phyloP scores from a whole-genome alignment of 2,888 invertebrate species.

The Tuberolachnus salignus region DNA sequence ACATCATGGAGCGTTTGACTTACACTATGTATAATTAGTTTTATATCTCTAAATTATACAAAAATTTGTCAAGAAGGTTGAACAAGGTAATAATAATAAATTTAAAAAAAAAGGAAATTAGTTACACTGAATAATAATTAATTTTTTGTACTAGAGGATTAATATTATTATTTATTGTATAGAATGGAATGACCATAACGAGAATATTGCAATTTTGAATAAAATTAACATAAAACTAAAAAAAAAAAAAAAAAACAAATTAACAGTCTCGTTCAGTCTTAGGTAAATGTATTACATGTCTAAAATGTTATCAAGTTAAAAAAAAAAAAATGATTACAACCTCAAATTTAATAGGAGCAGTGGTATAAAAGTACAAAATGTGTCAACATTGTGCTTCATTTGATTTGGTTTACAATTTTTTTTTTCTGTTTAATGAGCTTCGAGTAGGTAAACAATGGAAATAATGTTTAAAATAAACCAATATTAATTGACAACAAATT shows the following conservation, averaged over 20 bases:
- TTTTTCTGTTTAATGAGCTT: slow-evolving; percentile 41
- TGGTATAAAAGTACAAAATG: slow-evolving; percentile 55
- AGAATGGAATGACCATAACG: slow-evolving; percentile 47
- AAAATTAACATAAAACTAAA: slow-evolving; percentile 49
- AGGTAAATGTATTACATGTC: slow-evolving; percentile 52
- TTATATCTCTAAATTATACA: slow-evolving; percentile 36
- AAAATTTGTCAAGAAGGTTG: slow-evolving; percentile 43
- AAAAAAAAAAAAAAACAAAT: slow-evolving; percentile 49
- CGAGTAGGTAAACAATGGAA: slow-evolving; percentile 32
- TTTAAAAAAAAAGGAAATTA: slow-evolving; percentile 23
- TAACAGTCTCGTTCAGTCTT: slow-evolving; percentile 56
- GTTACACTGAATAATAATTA: slow-evolving; percentile 33
- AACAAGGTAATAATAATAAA: slow-evolving; percentile 33
- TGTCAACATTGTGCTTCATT: slow-evolving; percentile 46
- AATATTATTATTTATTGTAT: slow-evolving; percentile 19
- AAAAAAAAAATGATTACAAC: slow-evolving; percentile 48
- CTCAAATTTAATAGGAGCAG: slow-evolving; percentile 44
- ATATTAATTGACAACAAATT: slow-evolving; percentile 55
- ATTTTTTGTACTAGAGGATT: slow-evolving; percentile 47
- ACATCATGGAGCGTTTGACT: not conserved
- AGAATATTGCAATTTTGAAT: slow-evolving; percentile 51
- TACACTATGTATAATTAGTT: slow-evolving; percentile 45
- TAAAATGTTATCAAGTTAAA: slow-evolving; percentile 48
- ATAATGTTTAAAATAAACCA: slow-evolving; percentile 23
- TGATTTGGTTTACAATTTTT: slow-evolving; percentile 18